Base-by-base conservation (phyloP, 2,797 vertebrate genomes). In the Schizopygopsis pylzovi region DNA sequence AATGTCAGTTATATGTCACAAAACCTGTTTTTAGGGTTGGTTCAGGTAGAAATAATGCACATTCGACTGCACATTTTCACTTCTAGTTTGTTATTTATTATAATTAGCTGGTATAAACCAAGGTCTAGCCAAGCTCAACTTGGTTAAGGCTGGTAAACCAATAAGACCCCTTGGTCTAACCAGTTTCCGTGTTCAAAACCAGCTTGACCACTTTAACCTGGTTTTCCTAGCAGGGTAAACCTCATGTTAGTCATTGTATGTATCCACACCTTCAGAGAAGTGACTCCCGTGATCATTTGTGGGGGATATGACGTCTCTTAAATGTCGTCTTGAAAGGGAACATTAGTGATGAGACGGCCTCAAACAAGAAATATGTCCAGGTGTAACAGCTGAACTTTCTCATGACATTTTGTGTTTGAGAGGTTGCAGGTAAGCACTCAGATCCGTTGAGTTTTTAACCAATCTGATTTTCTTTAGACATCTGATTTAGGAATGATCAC, bases 391-490 rank as follows among this genome's bases (percentile, higher is more conserved):
- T 28, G 70, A 73, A 73, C 25, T 63, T 52, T 28, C 56, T 77
- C 20, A 16, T 52, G 61, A 78, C 33, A 70, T 79, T 68, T 61
- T 71, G 37, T 43, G 45, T 71, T 67, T 12, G 18, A 79, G 56
- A 73, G 16, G 73, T 56, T 84, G 39, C 22, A 75, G 79, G 84
- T 85, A 85, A 85, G 84, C 37, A 67, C 25, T 70, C 18, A 6
- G 37, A 52, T 76, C 8, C 15, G 63, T 68, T 12, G n/a, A 54
- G 16, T 54, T 67, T 67, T 77, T 18, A 78, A 77, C 72, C 33
- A 77, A 16, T 20, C 22, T 10, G 15, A 41, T 25, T 52, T 52
- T 37, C 6, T 76, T 37, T 39, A 4, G 63, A 49, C 54, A 75
- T 12, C 3, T 52, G 20, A 76, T 6, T 39, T 76, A n/a, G 15